phyloP scores from a whole-genome alignment of 2,113 vertebrate species.

The Diphyllodes magnificus region DNA sequence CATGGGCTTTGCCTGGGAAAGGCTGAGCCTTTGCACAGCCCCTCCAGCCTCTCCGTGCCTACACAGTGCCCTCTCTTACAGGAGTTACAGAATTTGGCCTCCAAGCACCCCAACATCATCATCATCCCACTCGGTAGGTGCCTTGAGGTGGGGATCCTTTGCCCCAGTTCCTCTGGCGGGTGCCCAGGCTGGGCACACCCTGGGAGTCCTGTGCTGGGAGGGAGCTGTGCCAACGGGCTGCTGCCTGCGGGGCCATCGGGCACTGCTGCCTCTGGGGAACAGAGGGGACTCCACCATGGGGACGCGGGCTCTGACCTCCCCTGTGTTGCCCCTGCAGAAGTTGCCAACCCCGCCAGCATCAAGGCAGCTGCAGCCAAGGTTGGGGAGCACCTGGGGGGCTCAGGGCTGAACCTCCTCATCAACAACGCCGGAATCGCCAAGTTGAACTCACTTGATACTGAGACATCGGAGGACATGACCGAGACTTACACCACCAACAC shows the following conservation, averaged over 20 bases:
- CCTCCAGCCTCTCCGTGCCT: background rate
- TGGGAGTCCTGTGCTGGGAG: background rate
- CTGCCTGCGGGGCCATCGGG: background rate
- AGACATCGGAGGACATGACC: background rate
- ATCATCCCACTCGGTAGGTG: background rate
- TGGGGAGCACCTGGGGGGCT: background rate
- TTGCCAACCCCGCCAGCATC: background rate
- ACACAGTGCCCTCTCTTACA: background rate
- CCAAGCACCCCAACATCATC: background rate
- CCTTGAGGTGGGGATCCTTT: background rate
- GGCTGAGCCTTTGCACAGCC: background rate
- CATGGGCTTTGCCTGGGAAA: background rate
- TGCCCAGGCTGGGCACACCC: background rate
- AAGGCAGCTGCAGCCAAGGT: background rate
- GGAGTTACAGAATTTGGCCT: slow-evolving; percentile 7
- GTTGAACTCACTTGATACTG: accelerated
- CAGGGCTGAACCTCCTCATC: slow-evolving; percentile 22
- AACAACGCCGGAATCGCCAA: background rate
- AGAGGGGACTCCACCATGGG: background rate
- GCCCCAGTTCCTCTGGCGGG: accelerated
- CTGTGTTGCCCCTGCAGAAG: background rate
- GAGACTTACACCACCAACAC: background rate
- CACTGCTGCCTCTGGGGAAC: background rate
- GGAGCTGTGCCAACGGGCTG: background rate
- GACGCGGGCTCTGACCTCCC: background rate